Percentiles rank a stretch among this genome's conserved stretches.
Evolutionary conservation across 2,888 invertebrate genomes (phyloP).

Genomic region (Rhagium mordax): DNA sequence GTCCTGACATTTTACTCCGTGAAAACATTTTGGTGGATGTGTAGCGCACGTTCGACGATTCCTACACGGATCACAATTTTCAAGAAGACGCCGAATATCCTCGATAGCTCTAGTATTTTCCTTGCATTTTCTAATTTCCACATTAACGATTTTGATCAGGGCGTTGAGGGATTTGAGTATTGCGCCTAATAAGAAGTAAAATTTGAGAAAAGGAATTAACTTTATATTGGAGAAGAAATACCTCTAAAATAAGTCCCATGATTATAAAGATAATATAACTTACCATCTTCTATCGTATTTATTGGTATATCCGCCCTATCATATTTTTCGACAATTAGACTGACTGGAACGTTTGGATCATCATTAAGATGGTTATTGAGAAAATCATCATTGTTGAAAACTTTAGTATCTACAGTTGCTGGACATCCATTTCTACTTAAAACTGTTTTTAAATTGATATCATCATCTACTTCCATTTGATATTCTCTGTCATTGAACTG

Average conservation of each 20-base stretch:
- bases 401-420: constrained; percentile 65
- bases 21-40: constrained; percentile 79
- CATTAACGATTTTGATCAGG: constrained; percentile 77
- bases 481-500: constrained; percentile 77
- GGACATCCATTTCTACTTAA: constrained; percentile 73
- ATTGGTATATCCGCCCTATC: constrained; percentile 79
- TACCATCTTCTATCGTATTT: constrained; percentile 74
- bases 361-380: constrained; percentile 58
- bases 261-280: too few species aligned
- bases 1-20: constrained; percentile 84
- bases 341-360: constrained; percentile 61
- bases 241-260: too few species aligned
- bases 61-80: constrained; percentile 84
- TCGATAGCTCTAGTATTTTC: constrained; percentile 81
- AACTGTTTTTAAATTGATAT: constrained; percentile 71
- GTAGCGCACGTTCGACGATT: constrained; percentile 63
- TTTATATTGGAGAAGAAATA: too few species aligned
- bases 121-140: constrained; percentile 80
- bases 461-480: constrained; percentile 73
- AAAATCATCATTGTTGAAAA: constrained; percentile 58
- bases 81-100: constrained; percentile 79
- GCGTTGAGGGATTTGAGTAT: constrained; percentile 79
- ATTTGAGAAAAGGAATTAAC: too few species aligned
- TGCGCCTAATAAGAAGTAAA: constrained; percentile 68
- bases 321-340: constrained; percentile 61